Evolutionary conservation across 2,888 invertebrate species (phyloP).

Genomic region (Netelia virgata): DNA sequence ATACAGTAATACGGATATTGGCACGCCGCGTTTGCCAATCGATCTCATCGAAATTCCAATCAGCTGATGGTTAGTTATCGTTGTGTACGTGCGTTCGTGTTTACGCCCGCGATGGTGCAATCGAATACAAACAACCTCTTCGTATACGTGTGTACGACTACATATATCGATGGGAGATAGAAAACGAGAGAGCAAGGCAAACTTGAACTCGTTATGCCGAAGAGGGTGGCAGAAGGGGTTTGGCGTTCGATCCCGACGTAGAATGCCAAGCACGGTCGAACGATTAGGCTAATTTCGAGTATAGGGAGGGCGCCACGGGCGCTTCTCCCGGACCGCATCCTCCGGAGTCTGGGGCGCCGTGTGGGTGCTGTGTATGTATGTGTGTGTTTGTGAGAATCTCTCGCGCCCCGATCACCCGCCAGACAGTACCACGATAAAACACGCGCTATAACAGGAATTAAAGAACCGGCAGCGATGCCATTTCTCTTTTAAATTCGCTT

Average conservation of each 20-base stretch:
- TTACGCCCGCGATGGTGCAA: slow-evolving; percentile 12
- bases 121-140: slow-evolving; percentile 42
- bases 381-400: background rate
- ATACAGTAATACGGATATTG: background rate
- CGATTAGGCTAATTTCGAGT: slow-evolving; percentile 66
- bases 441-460: slow-evolving; percentile 18
- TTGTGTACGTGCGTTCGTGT: slow-evolving; percentile 8
- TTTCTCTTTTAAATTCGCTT: slow-evolving; percentile 56
- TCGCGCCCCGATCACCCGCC: slow-evolving; percentile 11
- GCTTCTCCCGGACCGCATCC: background rate
- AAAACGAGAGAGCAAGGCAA: slow-evolving; percentile 47
- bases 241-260: slow-evolving; percentile 30
- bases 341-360: background rate
- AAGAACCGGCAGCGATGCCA: slow-evolving; percentile 37
- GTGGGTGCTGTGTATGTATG: background rate
- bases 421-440: slow-evolving; percentile 35
- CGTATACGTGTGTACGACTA: background rate
- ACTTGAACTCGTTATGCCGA: slow-evolving; percentile 60
- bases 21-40: slow-evolving; percentile 42
- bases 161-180: slow-evolving; percentile 12
- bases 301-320: slow-evolving; percentile 39
- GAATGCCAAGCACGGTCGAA: slow-evolving; percentile 63
- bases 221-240: slow-evolving; percentile 1
- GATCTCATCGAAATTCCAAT: slow-evolving; percentile 67
- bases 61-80: slow-evolving; percentile 63